phyloP scores from a whole-genome alignment of 2,797 vertebrate genomes.

The Gallinago solitaria region DNA sequence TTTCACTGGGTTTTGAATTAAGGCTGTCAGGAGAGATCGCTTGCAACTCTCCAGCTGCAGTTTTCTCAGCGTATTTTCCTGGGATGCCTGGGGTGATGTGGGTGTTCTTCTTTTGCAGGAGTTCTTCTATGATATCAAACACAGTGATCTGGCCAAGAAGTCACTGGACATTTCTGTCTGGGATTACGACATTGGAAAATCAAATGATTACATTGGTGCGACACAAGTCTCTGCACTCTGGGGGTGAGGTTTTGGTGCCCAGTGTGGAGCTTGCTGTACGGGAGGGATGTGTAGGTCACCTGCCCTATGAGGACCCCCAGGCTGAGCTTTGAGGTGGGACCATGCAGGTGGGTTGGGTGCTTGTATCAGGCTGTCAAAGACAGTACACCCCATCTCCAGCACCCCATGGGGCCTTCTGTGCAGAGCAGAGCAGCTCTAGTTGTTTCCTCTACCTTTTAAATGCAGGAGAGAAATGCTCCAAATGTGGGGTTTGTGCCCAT shows the following conservation, averaged over 20 bases:
- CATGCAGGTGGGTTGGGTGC: background rate
- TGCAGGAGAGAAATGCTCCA: background rate
- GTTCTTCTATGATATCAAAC: conserved; percentile 96
- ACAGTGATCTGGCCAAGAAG: conserved; percentile 95
- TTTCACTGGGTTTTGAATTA: background rate
- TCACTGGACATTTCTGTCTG: conserved; percentile 93
- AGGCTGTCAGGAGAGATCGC: rapidly evolving
- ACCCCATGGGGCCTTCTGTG: rapidly evolving
- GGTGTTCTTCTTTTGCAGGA: conserved; percentile 78
- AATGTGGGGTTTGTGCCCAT: rapidly evolving
- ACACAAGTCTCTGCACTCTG: background rate
- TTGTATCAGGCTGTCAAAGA: background rate
- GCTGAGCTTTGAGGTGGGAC: background rate
- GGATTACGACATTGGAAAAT: conserved; percentile 97
- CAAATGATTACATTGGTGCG: conserved; percentile 95
- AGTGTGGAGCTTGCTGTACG: rapidly evolving
- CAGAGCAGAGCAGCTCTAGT: background rate
- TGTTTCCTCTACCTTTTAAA: background rate
- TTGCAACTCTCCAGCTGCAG: background rate
- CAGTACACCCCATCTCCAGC: background rate
- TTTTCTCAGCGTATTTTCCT: background rate
- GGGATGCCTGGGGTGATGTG: rapidly evolving
- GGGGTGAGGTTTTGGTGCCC: background rate
- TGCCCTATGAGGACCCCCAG: background rate
- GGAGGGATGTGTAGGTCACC: rapidly evolving